phyloP scores from a whole-genome alignment of 2,113 vertebrate genomes.

The Tiliqua scincoides region DNA sequence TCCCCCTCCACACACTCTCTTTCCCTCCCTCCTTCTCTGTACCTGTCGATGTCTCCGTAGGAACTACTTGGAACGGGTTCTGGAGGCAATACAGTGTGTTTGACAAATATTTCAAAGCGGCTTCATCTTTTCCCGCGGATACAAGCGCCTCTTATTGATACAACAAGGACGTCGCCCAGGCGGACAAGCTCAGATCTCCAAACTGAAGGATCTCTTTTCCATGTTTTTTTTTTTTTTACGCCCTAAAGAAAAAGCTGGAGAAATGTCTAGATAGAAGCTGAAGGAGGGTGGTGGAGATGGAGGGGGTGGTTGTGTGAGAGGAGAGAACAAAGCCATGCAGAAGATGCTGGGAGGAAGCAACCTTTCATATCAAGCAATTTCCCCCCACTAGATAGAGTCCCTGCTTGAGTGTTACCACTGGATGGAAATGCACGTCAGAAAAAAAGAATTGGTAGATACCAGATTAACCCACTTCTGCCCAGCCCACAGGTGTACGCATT shows the following conservation, averaged over 20 bases:
- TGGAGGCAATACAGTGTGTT: slow-evolving; percentile 56
- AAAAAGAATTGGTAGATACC: slow-evolving; percentile 70
- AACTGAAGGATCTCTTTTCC: slow-evolving; percentile 51
- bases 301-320: slow-evolving; percentile 20
- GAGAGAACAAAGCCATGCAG: slow-evolving; percentile 72
- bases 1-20: slow-evolving; percentile 12
- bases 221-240: slow-evolving; percentile 30
- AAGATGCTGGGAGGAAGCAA: slow-evolving; percentile 71
- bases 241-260: slow-evolving; percentile 74
- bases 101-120: slow-evolving; percentile 72
- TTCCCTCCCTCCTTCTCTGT: background rate
- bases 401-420: slow-evolving; percentile 66
- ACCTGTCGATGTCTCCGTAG: slow-evolving; percentile 22
- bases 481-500: too few species aligned
- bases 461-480: too few species aligned
- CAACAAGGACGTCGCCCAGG: too few species aligned
- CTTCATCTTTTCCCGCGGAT: slow-evolving; percentile 63
- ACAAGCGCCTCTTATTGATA: slow-evolving; percentile 63
- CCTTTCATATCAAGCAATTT: slow-evolving; percentile 75
- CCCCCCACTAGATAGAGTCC: slow-evolving; percentile 73
- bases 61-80: slow-evolving; percentile 66
- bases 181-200: slow-evolving; percentile 74
- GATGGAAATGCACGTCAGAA: slow-evolving; percentile 79
- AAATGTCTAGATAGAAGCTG: slow-evolving; percentile 65
- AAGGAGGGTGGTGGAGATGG: slow-evolving; percentile 33